Conservation (phyloP, 2,113 vertebrate genomes). For the Seriola rivoliana region DNA sequence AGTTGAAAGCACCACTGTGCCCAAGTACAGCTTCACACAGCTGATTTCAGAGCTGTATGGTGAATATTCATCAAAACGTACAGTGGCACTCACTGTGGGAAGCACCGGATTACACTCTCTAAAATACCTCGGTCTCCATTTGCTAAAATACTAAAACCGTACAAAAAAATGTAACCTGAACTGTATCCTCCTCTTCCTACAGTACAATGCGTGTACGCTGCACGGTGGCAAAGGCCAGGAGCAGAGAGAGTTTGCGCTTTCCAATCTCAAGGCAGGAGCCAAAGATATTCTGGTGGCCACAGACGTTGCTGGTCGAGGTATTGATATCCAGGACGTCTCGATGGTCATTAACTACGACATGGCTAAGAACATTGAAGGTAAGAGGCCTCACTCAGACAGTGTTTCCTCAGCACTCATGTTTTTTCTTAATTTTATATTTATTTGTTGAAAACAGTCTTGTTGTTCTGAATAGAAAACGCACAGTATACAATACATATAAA, state of each 20-base stretch:
- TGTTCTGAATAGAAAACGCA: neutral
- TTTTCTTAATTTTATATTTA: neutral
- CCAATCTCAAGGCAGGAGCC: conserved; percentile 97
- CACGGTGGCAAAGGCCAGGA: conserved; percentile 99
- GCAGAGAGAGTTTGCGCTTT: conserved; percentile 97
- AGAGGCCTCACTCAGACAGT: conserved; percentile 24
- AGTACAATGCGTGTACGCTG: conserved; percentile 98
- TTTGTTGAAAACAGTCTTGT: neutral
- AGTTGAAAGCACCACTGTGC: no score
- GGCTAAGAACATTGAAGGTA: conserved; percentile 99
- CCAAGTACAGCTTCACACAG: no score
- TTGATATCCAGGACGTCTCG: conserved; percentile 98
- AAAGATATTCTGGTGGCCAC: conserved; percentile 99
- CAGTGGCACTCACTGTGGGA: neutral
- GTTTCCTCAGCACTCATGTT: neutral
- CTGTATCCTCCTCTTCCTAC: conserved; percentile 3
- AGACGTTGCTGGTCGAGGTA: conserved; percentile 96
- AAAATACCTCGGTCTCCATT: neutral
- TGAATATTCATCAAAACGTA: no score
- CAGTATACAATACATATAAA: neutral
- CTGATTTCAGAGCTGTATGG: no score
- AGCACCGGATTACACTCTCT: neutral
- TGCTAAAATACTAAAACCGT: neutral
- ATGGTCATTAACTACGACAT: conserved; percentile 99
- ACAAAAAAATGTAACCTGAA: neutral